Conservation (phyloP, 1,140 invertebrate genomes). For the Trialeurodes vaporariorum region DNA sequence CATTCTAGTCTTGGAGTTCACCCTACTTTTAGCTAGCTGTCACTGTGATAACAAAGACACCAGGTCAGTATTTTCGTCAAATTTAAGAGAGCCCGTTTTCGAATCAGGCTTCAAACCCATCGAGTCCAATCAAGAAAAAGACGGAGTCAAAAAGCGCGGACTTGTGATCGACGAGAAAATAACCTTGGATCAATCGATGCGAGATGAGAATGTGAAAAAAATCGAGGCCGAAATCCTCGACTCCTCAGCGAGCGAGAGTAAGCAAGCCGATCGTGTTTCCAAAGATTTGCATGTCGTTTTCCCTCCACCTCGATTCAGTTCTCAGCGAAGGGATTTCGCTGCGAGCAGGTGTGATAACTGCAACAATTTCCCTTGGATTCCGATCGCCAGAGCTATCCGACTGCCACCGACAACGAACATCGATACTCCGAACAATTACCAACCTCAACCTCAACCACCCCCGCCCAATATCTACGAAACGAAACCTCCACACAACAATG, state of each 20-base stretch:
- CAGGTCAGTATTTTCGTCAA: not conserved
- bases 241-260: not conserved
- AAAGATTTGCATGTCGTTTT: not conserved
- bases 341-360: not conserved
- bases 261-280: not conserved
- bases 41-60: not conserved
- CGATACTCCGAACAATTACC: not conserved
- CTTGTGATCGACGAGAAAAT: not conserved
- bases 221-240: not conserved
- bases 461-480: not conserved
- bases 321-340: not conserved
- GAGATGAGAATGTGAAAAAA: not conserved
- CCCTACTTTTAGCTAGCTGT: not conserved
- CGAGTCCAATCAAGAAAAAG: not conserved
- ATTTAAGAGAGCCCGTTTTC: not conserved
- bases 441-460: not conserved
- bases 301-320: too few species aligned
- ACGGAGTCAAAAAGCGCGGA: not conserved
- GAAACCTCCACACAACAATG: not conserved
- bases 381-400: not conserved
- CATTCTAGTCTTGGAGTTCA: not conserved
- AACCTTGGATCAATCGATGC: not conserved
- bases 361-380: not conserved
- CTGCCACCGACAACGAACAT: not conserved
- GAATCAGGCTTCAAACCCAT: not conserved